Conservation (phyloP, 2,797 vertebrate species). For the Sebastes trivittatus region DNA sequence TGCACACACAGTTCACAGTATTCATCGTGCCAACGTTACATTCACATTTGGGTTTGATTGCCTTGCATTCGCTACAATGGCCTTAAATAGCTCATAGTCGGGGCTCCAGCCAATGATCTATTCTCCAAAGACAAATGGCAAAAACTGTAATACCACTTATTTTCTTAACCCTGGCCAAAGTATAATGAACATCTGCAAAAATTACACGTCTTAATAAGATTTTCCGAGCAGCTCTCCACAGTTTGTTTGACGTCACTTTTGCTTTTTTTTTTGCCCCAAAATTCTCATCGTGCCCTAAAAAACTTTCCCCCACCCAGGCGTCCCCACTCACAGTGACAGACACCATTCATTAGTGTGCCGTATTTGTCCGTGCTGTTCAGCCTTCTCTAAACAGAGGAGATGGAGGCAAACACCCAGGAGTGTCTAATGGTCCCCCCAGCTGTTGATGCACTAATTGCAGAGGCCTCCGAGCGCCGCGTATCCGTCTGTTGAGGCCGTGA, state of each 20-base stretch:
- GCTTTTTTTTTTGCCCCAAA: slow-evolving; percentile 20
- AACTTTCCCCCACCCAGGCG: slow-evolving; percentile 22
- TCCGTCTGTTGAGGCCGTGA: slow-evolving; percentile 62
- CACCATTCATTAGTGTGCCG: slow-evolving; percentile 60
- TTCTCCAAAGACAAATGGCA: slow-evolving; percentile 66
- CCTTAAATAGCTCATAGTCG: slow-evolving; percentile 46
- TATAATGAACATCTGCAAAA: slow-evolving; percentile 75
- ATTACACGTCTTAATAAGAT: slow-evolving; percentile 64
- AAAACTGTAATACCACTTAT: slow-evolving; percentile 59
- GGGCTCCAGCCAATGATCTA: slow-evolving; percentile 43
- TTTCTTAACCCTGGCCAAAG: slow-evolving; percentile 67
- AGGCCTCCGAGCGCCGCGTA: slow-evolving; percentile 45
- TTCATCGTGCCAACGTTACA: slow-evolving; percentile 2
- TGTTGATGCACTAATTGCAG: slow-evolving; percentile 76
- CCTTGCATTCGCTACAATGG: slow-evolving; percentile 3
- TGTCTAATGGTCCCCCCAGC: slow-evolving; percentile 80
- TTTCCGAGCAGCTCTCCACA: slow-evolving; percentile 55
- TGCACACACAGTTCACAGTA: not conserved
- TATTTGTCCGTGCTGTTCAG: slow-evolving; percentile 48
- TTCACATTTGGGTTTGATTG: slow-evolving; percentile 50
- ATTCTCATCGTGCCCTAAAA: slow-evolving; percentile 15
- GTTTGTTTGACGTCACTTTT: slow-evolving; percentile 46
- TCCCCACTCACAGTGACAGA: slow-evolving; percentile 59
- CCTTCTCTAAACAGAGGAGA: slow-evolving; percentile 62
- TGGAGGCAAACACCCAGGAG: slow-evolving; percentile 62